These are phyloP conservation scores for Habroteleia sp. DNA, from an alignment of 2,888 invertebrate species.

Conservation along the genomic window DNA sequence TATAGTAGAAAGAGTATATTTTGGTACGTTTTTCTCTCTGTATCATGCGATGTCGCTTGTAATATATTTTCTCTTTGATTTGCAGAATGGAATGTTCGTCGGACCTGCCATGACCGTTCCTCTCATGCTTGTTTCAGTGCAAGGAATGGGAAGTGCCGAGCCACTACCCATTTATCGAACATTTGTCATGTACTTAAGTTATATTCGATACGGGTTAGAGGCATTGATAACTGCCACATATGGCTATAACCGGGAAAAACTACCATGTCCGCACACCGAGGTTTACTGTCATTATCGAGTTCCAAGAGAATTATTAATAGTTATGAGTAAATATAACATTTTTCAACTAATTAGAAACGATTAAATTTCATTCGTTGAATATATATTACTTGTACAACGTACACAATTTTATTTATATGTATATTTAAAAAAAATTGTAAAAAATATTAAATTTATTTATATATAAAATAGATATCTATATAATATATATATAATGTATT, in stretches of 20 bases:
- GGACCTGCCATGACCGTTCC: constrained; percentile 94
- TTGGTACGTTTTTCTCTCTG: too few species aligned
- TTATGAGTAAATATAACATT: constrained; percentile 83
- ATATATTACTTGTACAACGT: too few species aligned
- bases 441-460: too few species aligned
- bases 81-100: constrained; percentile 92
- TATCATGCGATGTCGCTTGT: neutral
- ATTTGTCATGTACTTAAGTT: constrained; percentile 91
- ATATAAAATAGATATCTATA: too few species aligned
- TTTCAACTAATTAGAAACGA: neutral
- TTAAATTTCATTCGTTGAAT: too few species aligned
- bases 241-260: constrained; percentile 87
- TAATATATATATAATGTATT: too few species aligned
- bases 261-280: constrained; percentile 88
- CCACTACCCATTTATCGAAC: constrained; percentile 89
- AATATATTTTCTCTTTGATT: constrained; percentile 45
- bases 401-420: too few species aligned
- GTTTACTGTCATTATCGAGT: constrained; percentile 89
- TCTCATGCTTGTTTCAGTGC: constrained; percentile 92
- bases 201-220: constrained; percentile 90
- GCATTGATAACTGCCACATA: constrained; percentile 91
- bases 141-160: constrained; percentile 89
- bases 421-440: too few species aligned
- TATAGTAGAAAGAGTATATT: too few species aligned
- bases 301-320: constrained; percentile 87